Base-by-base conservation (phyloP, 2,113 vertebrate species). In the Guaruba guarouba region DNA sequence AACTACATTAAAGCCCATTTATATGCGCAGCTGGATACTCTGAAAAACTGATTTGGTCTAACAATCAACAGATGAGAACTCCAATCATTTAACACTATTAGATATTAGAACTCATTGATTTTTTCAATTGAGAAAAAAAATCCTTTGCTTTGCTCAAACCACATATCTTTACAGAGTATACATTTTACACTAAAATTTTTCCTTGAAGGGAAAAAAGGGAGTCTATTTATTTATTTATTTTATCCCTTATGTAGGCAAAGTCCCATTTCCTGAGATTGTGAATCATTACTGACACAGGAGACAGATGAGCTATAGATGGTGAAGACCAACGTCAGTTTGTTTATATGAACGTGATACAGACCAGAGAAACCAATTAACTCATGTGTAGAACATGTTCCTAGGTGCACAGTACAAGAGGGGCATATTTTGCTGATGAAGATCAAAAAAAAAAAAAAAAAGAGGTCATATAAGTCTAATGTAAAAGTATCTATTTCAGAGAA, bases 1-100 rank as follows among this genome's bases (percentile, higher is more conserved):
- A 88, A 79, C 48, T 88, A 75, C 44, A 61, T 75, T 78, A 88
- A 92, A 86, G 27, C 16, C 57, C 17, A 54, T 94, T 93, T 90
- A 61, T 88, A 92, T 64, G 43, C 95, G 88, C 88, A 95, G 73
- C 82, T 94, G 90, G 88, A 92, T 39, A 55, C 39, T 62, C 52
- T 71, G 73, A 68, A 86, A 90, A 86, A 51, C 44, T 48, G 75
- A 69, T 61, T 62, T 6, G 17, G 3, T 66, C n/a, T 93, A 93
- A 77, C 7, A 77, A 23, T 74, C 63, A 88, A 62, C 28, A 86
- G 68, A 88, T 69, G 13, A 93, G 37, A 6, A 1, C 39, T 92
- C 35, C 22, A 61, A 5, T 68, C 13, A 39, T 78, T 84, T 81
- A 75, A 37, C 24, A 44, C 22, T 74, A 19, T 61, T 67, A 75